Percentiles rank a stretch among this genome's conserved stretches.
Evolutionary conservation across 2,888 invertebrate species (phyloP).

Genomic region (Chydorus sphaericus): DNA sequence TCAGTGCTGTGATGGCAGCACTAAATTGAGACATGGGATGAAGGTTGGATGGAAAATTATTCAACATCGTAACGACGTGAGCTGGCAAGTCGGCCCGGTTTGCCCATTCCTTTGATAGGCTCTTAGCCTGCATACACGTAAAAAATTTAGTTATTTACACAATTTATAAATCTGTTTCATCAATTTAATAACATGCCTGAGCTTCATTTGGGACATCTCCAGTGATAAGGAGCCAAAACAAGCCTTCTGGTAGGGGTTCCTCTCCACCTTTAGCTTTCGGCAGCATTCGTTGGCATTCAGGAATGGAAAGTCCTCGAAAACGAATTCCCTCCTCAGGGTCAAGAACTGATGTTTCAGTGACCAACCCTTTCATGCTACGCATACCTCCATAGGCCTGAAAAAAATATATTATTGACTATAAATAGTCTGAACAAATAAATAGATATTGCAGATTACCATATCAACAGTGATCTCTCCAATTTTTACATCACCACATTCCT

Average conservation of each 20-base stretch:
- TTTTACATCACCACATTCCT: constrained; percentile 71
- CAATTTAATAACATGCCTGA: constrained; percentile 39
- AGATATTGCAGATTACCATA: constrained; percentile 54
- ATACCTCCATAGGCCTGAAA: constrained; percentile 68
- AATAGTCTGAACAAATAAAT: neutral
- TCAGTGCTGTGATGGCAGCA: constrained; percentile 77
- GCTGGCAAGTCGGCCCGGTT: constrained; percentile 72
- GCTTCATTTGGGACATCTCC: constrained; percentile 71
- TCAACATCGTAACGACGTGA: constrained; percentile 83
- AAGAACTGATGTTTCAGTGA: constrained; percentile 87
- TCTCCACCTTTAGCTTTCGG: constrained; percentile 65
- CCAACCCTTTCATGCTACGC: constrained; percentile 87
- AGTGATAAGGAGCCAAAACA: constrained; percentile 85
- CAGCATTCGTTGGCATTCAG: constrained; percentile 74
- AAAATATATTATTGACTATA: neutral
- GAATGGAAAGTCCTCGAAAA: constrained; percentile 84
- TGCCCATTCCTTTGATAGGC: constrained; percentile 70
- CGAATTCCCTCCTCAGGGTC: constrained; percentile 92
- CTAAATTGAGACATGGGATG: constrained; percentile 94
- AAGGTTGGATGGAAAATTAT: constrained; percentile 72
- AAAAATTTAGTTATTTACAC: neutral
- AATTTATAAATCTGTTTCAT: constrained; percentile 20
- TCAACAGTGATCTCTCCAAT: constrained; percentile 96
- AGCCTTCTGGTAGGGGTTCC: constrained; percentile 80
- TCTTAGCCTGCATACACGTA: constrained; percentile 28